These are phyloP conservation scores for Synanthedon myopaeformis DNA, from an alignment of 2,888 invertebrate genomes.

Conservation along the genomic window DNA sequence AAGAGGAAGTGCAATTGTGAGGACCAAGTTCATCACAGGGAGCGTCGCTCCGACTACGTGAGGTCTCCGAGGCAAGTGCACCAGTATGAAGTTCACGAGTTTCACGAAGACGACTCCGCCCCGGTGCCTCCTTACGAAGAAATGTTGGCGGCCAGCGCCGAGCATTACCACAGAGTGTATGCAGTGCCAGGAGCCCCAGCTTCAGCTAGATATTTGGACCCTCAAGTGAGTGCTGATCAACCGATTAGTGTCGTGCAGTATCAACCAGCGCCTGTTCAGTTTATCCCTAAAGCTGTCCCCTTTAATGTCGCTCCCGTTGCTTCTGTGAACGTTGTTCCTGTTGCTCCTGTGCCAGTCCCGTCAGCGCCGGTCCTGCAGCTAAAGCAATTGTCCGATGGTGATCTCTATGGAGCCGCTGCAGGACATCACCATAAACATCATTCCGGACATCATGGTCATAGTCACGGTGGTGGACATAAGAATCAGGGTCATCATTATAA, in stretches of 20 bases:
- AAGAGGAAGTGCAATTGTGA: slow-evolving; percentile 33
- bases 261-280: slow-evolving; percentile 7
- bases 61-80: slow-evolving; percentile 42
- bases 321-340: background rate
- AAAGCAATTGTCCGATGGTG: slow-evolving; percentile 23
- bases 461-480: slow-evolving; percentile 66
- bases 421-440: slow-evolving; percentile 31
- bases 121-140: slow-evolving; percentile 49
- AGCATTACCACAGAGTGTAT: slow-evolving; percentile 52
- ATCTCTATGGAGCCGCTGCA: slow-evolving; percentile 26
- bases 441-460: slow-evolving; percentile 28
- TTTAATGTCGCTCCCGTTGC: slow-evolving; percentile 15
- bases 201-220: slow-evolving; percentile 23
- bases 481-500: slow-evolving; percentile 64
- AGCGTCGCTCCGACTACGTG: slow-evolving; percentile 24
- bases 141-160: slow-evolving; percentile 57
- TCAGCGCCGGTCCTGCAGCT: slow-evolving; percentile 15
- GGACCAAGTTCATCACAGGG: slow-evolving; percentile 14
- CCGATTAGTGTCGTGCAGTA: slow-evolving; percentile 18
- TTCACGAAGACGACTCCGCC: slow-evolving; percentile 32
- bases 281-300: slow-evolving; percentile 5
- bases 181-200: slow-evolving; percentile 25
- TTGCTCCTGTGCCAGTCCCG: slow-evolving; percentile 11
- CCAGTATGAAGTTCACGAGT: slow-evolving; percentile 57
- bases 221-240: slow-evolving; percentile 22